phyloP scores from a whole-genome alignment of 2,888 invertebrate species.

The Neoscelio sp. region DNA sequence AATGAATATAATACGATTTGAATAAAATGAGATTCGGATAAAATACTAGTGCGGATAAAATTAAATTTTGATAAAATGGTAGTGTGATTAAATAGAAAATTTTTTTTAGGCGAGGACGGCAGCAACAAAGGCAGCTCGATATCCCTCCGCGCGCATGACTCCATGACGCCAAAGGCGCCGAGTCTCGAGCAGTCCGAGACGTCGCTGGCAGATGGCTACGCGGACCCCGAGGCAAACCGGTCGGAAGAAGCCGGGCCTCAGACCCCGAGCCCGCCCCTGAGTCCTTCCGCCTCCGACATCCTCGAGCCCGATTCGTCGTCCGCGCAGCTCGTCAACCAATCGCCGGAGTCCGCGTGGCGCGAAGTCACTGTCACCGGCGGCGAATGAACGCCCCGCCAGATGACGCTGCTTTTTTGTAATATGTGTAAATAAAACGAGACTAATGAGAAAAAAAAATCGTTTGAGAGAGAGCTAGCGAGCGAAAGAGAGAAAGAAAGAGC shows the following conservation, averaged over 20 bases:
- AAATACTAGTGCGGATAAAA: background rate
- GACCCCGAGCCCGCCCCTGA: constrained; percentile 82
- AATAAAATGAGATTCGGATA: too few relatives aligned
- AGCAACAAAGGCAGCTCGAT: constrained; percentile 79
- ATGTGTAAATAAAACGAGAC: constrained; percentile 49
- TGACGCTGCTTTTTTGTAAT: constrained; percentile 47
- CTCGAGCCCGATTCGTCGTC: constrained; percentile 77
- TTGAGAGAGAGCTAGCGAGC: background rate
- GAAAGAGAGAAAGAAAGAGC: background rate
- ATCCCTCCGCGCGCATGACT: constrained; percentile 80
- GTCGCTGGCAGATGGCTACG: constrained; percentile 76
- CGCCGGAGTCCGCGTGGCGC: constrained; percentile 83
- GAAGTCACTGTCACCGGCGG: constrained; percentile 85
- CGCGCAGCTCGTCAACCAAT: constrained; percentile 74
- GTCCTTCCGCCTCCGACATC: constrained; percentile 82
- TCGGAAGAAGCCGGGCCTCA: constrained; percentile 78
- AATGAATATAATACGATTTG: too few relatives aligned
- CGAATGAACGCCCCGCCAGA: constrained; percentile 79
- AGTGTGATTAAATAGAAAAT: background rate
- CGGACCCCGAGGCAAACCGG: constrained; percentile 76
- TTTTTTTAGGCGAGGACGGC: constrained; percentile 79
- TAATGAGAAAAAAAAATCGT: background rate
- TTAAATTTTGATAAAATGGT: too few relatives aligned
- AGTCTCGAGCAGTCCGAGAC: constrained; percentile 77
- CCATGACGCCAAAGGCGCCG: constrained; percentile 74